A percentile compares a stretch with the other conserved stretches of the same genome.
These are phyloP conservation scores for Sceliomorpha sp. DNA, from an alignment of 2,888 invertebrate species.

Conservation along the genomic window DNA sequence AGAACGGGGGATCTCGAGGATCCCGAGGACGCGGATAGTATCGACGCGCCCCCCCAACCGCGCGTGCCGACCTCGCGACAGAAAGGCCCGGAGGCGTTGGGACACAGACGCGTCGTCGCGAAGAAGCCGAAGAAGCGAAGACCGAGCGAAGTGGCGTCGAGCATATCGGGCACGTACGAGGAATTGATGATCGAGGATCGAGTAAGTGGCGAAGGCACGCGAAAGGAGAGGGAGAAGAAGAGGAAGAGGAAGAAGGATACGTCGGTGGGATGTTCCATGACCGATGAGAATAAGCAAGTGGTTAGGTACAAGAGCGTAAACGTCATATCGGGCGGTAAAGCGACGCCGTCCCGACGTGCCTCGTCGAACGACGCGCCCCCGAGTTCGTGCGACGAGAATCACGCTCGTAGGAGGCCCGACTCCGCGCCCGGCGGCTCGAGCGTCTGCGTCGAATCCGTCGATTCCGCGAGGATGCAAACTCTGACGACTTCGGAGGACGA, in stretches of 20 bases:
- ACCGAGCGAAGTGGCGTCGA: slow-evolving; percentile 85
- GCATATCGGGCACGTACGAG: slow-evolving; percentile 82
- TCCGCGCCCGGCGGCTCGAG: slow-evolving; percentile 63
- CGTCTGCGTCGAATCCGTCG: slow-evolving; percentile 16
- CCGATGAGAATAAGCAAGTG: slow-evolving; percentile 41
- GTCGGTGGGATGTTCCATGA: slow-evolving; percentile 45
- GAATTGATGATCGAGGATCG: slow-evolving; percentile 83
- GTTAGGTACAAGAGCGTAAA: slow-evolving; percentile 49
- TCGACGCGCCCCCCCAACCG: not conserved
- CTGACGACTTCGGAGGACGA: slow-evolving; percentile 8
- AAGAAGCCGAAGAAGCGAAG: slow-evolving; percentile 84
- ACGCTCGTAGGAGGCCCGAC: slow-evolving; percentile 59
- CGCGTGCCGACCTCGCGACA: no score
- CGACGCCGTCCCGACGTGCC: slow-evolving; percentile 62
- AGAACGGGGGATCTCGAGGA: slow-evolving; percentile 74
- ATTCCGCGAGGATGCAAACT: not conserved
- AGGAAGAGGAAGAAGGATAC: slow-evolving; percentile 80
- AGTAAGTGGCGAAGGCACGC: slow-evolving; percentile 75
- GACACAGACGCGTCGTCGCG: slow-evolving; percentile 9
- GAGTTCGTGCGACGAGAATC: slow-evolving; percentile 30
- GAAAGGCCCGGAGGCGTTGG: not conserved
- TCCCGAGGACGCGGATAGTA: slow-evolving; percentile 65
- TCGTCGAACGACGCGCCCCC: slow-evolving; percentile 66
- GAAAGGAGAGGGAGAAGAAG: slow-evolving; percentile 78
- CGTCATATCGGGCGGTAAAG: slow-evolving; percentile 45